Base-by-base conservation (phyloP, 2,888 invertebrate species). In the Tiliacea aurago region DNA sequence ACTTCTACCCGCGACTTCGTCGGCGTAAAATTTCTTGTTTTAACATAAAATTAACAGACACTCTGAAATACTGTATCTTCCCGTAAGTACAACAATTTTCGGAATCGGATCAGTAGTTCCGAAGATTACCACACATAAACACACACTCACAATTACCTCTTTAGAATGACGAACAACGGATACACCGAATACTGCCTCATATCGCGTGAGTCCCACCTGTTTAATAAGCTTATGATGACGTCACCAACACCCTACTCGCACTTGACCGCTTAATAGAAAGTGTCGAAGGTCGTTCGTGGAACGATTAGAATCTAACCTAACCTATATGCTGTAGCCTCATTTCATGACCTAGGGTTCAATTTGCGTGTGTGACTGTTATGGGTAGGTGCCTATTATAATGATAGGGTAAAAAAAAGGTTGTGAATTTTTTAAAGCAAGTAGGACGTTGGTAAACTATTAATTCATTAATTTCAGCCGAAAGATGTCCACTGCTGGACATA, bases 261-360 rank as follows among this genome's bases (percentile, higher is more conserved):
- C 76, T 84, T 78, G 76, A 78, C 76, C 75, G 41, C 59, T 76
- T 66, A 20, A 61, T 78, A 69, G 67, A 79, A 84, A 83, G 78
- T 70, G 55, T 56, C 59, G 78, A 86, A 88, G 89, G 87, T 81
- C 77, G 63, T 78, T 80, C 64, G 70, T 43, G 62, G 64, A 68
- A 69, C 45, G 89, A 89, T 90, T 85, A 78, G n/a, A 69, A 90
- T 88, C 88, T 85, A 87, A 83, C 76, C 82, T 86, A 82, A 87
- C 89, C 90, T 85, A 87, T 84, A 86, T 87, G 47, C 73, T 62
- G 53, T 80, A 86, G 80, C 89, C 89, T 86, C 87, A 78, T 89
- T 83, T 72, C 78, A 80, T 87, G 91, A 91, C 90, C 91, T 86
- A 80, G 71, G 20, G 88, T 89, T 86, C 81, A 81, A 74, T 70